A percentile compares a stretch with the other conserved stretches of the same genome.
These are phyloP conservation scores for Oreochromis niloticus DNA, from an alignment of 2,113 vertebrate genomes.

Conservation along the genomic window DNA sequence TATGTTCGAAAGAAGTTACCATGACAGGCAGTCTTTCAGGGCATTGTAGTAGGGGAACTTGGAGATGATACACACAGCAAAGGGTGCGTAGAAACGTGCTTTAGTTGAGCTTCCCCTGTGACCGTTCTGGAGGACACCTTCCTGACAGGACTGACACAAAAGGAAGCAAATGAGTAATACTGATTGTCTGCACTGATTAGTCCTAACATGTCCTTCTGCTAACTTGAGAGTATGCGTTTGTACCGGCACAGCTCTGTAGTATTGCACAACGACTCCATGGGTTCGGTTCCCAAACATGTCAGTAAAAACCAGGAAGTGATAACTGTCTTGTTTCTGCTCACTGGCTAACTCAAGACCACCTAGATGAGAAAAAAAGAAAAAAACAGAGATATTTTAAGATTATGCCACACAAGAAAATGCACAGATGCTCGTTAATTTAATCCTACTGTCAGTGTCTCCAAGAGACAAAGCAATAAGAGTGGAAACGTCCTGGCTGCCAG, in stretches of 20 bases:
- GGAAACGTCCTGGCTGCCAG: neutral
- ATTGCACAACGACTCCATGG: conserved; percentile 86
- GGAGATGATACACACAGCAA: conserved; percentile 87
- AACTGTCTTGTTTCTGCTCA: conserved; percentile 78
- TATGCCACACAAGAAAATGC: neutral
- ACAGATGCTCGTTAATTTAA: neutral
- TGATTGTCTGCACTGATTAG: neutral
- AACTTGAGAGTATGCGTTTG: neutral
- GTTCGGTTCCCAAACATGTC: conserved; percentile 92
- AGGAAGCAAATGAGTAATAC: neutral
- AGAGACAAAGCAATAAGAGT: neutral
- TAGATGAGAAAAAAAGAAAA: conserved; percentile 31
- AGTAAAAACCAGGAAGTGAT: conserved; percentile 95
- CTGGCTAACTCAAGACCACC: conserved; percentile 79
- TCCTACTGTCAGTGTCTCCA: neutral
- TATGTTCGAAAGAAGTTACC: conserved; percentile 67
- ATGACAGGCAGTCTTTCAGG: conserved; percentile 89
- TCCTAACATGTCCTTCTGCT: neutral
- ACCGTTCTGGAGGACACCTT: conserved; percentile 71
- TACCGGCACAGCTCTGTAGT: conserved; percentile 82
- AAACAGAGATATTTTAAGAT: neutral
- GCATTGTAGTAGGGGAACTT: conserved; percentile 90
- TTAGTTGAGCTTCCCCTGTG: conserved; percentile 62
- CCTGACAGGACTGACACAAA: conserved; percentile 59
- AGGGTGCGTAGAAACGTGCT: conserved; percentile 72